Evolutionary conservation across 64 coral and sea anemone genomes (phyloP), one percentile per base, ranked within the genome.

Genomic region (Pachyseris speciosa): DNA sequence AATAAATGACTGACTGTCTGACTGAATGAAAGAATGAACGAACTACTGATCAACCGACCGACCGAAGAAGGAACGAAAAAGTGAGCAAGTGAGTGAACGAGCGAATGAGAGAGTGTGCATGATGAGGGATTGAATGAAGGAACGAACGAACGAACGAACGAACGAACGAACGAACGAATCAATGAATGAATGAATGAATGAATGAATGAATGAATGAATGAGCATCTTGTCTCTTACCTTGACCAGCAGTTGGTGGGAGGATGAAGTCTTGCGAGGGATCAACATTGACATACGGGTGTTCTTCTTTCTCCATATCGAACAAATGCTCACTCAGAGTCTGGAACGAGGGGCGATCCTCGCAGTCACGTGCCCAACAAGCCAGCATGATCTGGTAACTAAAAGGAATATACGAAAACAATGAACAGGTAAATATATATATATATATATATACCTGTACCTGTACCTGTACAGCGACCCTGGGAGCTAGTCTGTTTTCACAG

Each of bases 351-450:
- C 97, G 84, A 2, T 99, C 93, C 9, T 92, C 94, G 20, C 73
- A 69, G 2, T 87, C 47, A 41, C 72, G 69, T 74, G 77, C 37
- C 97, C 97, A 99, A 30, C 97, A 99, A 58, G 90, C 90, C 42
- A 90, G 60, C 97, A 99, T 99, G 44, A 99, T 75, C 53, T 93
- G 74, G n/a, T 93, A 99, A 87, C 97, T 99, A 58, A 0, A 57
- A 2, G 27, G 37, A 37, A 44, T 22, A 48, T 3, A 20, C 5
- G 33, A 22, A n/a, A 10, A 39, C 39, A 41, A 51, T 52, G 16
- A 37, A 32, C 10, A 24, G 26, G 58, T 20, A 81, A 24, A 55
- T 69, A 83, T 16, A 37, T 47, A 63, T n/a, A n/a, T n/a, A n/a
- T n/a, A n/a, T n/a, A n/a, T n/a, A n/a, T n/a, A n/a, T n/a, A n/a